These are phyloP conservation scores for Echeneis naucrates DNA, from an alignment of 2,797 vertebrate genomes.

Conservation along the genomic window DNA sequence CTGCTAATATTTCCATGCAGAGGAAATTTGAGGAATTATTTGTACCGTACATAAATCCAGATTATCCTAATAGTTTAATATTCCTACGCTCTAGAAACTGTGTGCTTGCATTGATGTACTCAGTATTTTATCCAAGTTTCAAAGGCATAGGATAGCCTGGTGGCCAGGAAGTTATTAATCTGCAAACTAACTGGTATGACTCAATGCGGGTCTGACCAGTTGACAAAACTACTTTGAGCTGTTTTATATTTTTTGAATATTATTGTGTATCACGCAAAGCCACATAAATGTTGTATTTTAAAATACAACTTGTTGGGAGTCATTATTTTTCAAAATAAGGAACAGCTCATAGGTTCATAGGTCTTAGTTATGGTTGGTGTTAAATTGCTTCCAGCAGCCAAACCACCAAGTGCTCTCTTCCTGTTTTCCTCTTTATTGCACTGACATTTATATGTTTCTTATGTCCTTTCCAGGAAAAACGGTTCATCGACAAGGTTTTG, in stretches of 20 bases:
- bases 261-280: not conserved
- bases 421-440: not conserved
- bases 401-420: not conserved
- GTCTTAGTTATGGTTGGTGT: not conserved
- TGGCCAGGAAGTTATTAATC: slow-evolving; percentile 11
- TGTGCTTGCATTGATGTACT: slow-evolving; percentile 35
- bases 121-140: slow-evolving; percentile 22
- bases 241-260: not conserved
- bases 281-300: not conserved
- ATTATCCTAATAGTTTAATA: not conserved
- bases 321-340: not conserved
- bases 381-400: not conserved
- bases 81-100: not conserved
- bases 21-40: slow-evolving; percentile 18
- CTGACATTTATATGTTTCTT: not conserved
- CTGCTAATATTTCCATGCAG: not conserved
- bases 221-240: too few relatives aligned
- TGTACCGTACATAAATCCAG: slow-evolving; percentile 25
- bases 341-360: not conserved
- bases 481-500: not conserved
- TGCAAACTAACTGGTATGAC: not conserved
- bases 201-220: not conserved
- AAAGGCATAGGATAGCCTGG: slow-evolving; percentile 13
- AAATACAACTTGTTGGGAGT: not conserved
- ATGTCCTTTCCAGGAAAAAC: not conserved